Evolutionary conservation across 2,797 vertebrate species (phyloP), one percentile per base, ranked within the genome.

Genomic region (Acanthurus leucopareius): DNA sequence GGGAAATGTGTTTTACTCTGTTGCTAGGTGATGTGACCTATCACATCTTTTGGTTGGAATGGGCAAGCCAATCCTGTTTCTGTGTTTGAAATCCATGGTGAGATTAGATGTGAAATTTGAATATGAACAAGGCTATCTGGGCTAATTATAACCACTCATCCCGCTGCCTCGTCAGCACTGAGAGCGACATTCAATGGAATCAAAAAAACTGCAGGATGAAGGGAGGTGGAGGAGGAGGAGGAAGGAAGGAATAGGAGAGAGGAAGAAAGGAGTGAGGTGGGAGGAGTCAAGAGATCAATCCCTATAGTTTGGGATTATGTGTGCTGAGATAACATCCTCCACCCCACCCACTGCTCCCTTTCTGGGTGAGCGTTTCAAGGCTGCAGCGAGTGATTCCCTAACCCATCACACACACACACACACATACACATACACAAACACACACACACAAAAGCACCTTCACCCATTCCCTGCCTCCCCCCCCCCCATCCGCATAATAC

Each of bases 61-160:
- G 66, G 76, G 62, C 68, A 69, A 84, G 52, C 80, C 89, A 90
- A 89, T 89, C 83, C 77, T 22, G 56, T 79, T 86, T 86, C 73
- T 75, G 78, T 79, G 66, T 85, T 82, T 66, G 79, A 88, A 91
- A 89, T 90, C 79, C 7, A 53, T 62, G 22, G 69, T 65, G 84
- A 91, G 91, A 93, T 93, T 91, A 91, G 88, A 91, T 89, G 80
- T 77, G 76, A 86, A 89, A 91, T 93, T 92, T 89, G 84, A 93
- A 94, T 93, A 91, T 81, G 87, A 91, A 94, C 89, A 89, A 83
- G 89, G 79, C 87, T 87, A 91, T 87, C 80, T 81, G 65, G 85
- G 88, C 92, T 95, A 94, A 94, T 94, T 93, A 94, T 92, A 94
- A 86, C 81, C 75, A 79, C 79, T 86, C 90, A 92, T 93, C 84